Base-by-base conservation (phyloP, 2,888 invertebrate genomes). In the Spilosoma lubricipeda region DNA sequence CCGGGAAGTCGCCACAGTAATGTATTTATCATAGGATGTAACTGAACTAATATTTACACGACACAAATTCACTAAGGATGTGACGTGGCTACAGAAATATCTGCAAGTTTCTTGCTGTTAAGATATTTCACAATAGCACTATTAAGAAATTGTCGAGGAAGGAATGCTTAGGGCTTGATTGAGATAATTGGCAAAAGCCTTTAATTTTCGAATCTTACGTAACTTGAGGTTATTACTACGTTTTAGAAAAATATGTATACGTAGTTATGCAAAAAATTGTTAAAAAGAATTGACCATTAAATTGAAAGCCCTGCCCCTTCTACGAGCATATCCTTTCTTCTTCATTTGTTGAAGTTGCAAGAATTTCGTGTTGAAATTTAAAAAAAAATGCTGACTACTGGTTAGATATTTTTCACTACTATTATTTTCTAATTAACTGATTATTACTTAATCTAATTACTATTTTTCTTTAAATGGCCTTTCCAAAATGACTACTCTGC, bases 1-100 rank as follows among this genome's bases (percentile, higher is more conserved):
- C 73, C 72, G 71, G 84, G 85, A 81, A 81, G 77, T 76, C 72
- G 75, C 78, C 73, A 67, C 82, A 78, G 73, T 81, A 81, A 83
- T 77, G 73, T 80, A 80, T 67, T 75, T 81, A 85, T 83, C 73
- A 76, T 74, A 75, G 67, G 68, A 72, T 75, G 48, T 48, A 67
- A 63, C 68, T 42, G 63, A 79, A 72, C 52, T 68, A 76, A 78
- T 79, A 75, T 85, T 85, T 83, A 78, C 69, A 52, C 64, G 85
- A 77, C 81, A 83, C 76, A 73, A 39, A 77, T 85, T 79, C 63
- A 69, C 67, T 30, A 65, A 79, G 79, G 77, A 75, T 77, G 66
- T 83, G 77, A 79, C 77, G 74, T 71, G 33, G 33, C 36, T 56
- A 45, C 42, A 45, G 67, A 67, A 45, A 45, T 67, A 27, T 45